These are phyloP conservation scores for Cryptophagus acutangulus DNA, from an alignment of 2,888 invertebrate genomes.

Conservation along the genomic window DNA sequence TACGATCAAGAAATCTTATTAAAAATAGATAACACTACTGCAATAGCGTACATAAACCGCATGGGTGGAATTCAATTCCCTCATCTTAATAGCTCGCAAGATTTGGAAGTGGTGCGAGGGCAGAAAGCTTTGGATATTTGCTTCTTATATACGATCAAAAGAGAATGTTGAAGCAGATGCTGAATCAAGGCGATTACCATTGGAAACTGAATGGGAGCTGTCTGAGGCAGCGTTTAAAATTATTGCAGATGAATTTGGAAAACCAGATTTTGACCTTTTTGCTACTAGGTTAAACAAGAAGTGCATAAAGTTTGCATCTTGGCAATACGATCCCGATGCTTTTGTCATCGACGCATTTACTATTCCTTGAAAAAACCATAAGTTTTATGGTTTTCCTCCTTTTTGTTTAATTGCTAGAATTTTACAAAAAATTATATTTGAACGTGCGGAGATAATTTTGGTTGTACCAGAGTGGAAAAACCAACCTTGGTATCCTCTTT, in stretches of 20 bases:
- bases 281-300: constrained; percentile 18
- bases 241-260: constrained; percentile 11
- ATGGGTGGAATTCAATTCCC: constrained; percentile 23
- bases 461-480: too few relatives aligned
- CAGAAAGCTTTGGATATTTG: constrained; percentile 19
- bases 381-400: too few relatives aligned
- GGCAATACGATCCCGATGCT: constrained; percentile 20
- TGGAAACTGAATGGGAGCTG: constrained; percentile 19
- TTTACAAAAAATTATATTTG: too few relatives aligned
- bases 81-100: constrained; percentile 19
- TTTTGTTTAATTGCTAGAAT: too few relatives aligned
- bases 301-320: constrained; percentile 19
- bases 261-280: constrained; percentile 20
- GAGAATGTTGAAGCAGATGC: constrained; percentile 22
- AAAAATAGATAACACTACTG: constrained; percentile 19
- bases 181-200: constrained; percentile 13
- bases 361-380: constrained; percentile 20
- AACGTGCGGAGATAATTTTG: too few relatives aligned
- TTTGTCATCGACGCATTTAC: constrained; percentile 23
- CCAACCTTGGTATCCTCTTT: too few relatives aligned
- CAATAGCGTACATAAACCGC: constrained; percentile 22
- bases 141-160: constrained; percentile 22
- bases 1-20: constrained; percentile 12
- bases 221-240: constrained; percentile 11
- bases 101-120: constrained; percentile 28